phyloP scores from a whole-genome alignment of 2,888 invertebrate genomes.

The Diadromus collaris region DNA sequence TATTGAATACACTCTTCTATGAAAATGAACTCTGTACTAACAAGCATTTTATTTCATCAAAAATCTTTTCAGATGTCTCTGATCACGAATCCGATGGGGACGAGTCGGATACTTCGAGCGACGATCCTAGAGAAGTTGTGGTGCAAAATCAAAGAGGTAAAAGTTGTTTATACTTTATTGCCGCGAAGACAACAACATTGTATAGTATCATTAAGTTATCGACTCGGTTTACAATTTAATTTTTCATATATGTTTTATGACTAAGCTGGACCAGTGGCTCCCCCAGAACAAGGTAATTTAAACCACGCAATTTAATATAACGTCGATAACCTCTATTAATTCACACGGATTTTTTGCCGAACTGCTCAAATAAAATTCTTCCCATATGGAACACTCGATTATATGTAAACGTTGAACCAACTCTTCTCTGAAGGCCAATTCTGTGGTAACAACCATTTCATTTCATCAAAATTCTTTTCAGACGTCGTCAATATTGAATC shows the following conservation, averaged over 20 bases:
- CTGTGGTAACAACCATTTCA: neutral
- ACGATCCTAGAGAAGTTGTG: neutral
- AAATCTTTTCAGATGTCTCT: neutral
- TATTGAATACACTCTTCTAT: neutral
- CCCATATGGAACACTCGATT: neutral
- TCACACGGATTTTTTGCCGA: too few relatives aligned
- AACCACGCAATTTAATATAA: neutral
- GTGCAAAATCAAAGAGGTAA: neutral
- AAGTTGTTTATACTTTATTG: too few relatives aligned
- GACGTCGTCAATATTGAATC: neutral
- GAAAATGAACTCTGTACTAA: neutral
- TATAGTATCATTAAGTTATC: too few relatives aligned
- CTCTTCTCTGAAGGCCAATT: neutral
- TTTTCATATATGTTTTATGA: too few relatives aligned
- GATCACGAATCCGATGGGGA: too few relatives aligned
- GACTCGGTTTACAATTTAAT: too few relatives aligned
- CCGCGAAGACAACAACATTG: too few relatives aligned
- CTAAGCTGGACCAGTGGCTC: neutral
- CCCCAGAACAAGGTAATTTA: neutral
- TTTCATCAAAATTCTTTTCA: neutral
- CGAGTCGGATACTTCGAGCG: neutral
- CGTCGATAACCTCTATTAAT: too few relatives aligned
- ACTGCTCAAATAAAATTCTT: too few relatives aligned
- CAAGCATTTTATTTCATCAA: neutral
- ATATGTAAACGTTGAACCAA: neutral